Evolutionary conservation across 2,888 invertebrate genomes (phyloP), one percentile per base, ranked within the genome.

Genomic region (Lingula anatina): DNA sequence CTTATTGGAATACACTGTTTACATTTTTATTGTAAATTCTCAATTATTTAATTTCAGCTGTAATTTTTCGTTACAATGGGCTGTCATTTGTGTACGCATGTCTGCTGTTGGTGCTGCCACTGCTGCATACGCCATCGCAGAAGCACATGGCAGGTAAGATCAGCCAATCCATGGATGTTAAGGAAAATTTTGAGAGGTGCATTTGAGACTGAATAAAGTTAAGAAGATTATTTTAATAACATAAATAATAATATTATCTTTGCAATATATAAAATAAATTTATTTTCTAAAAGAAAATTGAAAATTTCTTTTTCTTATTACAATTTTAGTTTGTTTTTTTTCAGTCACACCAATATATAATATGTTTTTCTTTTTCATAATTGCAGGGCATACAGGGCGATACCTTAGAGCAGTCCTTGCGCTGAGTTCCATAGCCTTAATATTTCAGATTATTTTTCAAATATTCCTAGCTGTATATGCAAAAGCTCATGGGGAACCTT

Each of bases 401-500:
- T 70, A 63, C 53, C 51, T 70, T 49, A 59, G 63, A 38, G 37
- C 59, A 9, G 54, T 71, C 24, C 60, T 69, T 12, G 57, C 60
- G 1, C 25, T 69, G 31, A 65, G 68, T 37, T 50, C 59, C n/a
- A 41, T 68, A 35, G 62, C 64, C 15, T 57, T 66, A 2, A 41
- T 68, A 9, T 61, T 62, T n/a, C 71, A 71, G 42, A 57, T 61
- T 4, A 50, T 64, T n/a, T 70, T 70, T 52, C 70, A 70, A 35
- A 62, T 66, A 35, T 56, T 57, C 0, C 53, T 68, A 41, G 56
- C 55, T 7, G 60, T 65, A 24, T 52, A 64, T n/a, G 61, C 64
- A 20, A 61, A 53, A 5, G 58, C n/a, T n/a, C n/a, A 61, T 20
- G 42, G 40, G 1, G 55, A 65, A 38, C 65, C 66, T 2, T 68